Evolutionary conservation across 2,888 invertebrate genomes (phyloP).

Genomic region (Drosophila suboccidentalis): DNA sequence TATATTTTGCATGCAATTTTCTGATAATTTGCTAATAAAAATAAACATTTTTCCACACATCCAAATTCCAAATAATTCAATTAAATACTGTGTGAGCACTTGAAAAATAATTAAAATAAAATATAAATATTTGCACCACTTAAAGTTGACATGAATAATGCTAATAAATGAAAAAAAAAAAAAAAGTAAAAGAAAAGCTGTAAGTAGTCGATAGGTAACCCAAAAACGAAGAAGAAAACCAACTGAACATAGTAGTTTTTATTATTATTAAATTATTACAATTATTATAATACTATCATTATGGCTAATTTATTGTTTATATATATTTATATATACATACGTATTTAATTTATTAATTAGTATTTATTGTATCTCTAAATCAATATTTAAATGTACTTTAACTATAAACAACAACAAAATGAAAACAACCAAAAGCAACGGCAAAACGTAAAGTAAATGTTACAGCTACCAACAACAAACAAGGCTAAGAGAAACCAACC

Average conservation of each 20-base stretch:
- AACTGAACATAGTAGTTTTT: conserved; percentile 80
- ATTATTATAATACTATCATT: conserved; percentile 46
- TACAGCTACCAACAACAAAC: conserved; percentile 55
- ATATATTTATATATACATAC: conserved; percentile 26
- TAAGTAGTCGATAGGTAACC: conserved; percentile 59
- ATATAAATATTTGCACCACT: conserved; percentile 40
- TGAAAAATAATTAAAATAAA: conserved; percentile 12
- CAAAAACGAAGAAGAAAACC: conserved; percentile 28
- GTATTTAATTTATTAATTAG: conserved; percentile 83
- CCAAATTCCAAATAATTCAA: conserved; percentile 16
- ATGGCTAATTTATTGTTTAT: conserved; percentile 75
- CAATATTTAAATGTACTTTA: conserved; percentile 78
- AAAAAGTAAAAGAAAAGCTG: conserved; percentile 41
- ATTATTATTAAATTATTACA: conserved; percentile 53
- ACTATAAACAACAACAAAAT: conserved; percentile 55
- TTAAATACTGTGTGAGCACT: conserved; percentile 35
- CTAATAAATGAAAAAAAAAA: conserved; percentile 8
- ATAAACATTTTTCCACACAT: conserved; percentile 5
- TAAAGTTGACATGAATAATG: conserved; percentile 32
- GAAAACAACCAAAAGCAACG: conserved; percentile 62
- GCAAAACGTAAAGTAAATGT: conserved; percentile 60
- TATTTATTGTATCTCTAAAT: conserved; percentile 80
- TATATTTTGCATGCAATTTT: background rate
- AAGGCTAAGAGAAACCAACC: conserved; percentile 75
- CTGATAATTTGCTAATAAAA: background rate